Base-by-base conservation (phyloP, 1,140 invertebrate genomes). In the Neomicropteryx cornuta region DNA sequence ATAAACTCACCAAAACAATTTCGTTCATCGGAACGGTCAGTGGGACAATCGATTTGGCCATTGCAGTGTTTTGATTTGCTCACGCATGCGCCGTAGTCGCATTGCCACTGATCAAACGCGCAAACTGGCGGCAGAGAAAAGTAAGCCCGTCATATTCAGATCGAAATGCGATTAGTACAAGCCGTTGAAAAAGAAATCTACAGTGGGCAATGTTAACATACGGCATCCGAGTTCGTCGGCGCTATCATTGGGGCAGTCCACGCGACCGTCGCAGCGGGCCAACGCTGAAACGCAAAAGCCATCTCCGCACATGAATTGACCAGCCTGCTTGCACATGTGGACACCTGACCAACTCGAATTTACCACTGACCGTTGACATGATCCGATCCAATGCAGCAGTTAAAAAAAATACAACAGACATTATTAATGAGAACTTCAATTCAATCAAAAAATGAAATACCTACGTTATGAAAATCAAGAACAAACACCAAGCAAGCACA, bases 241-340 rank as follows among this genome's bases (percentile, higher is more conserved):
- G 14, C 62, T 58, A 59, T 74, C 72, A 44, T 70, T 62, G 18
- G 62, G 60, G 56, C 77, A 79, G 55, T 74, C 70, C 44, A 53
- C 59, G 34, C 51, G 58, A 1, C 62, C 64, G 34, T 68, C 66
- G 44, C 76, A 79, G 17, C 72, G 63, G 41, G 70, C 51, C 3
- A 71, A 54, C n/a, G 73, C 69, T 18, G 79, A 76, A 46, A 89
- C 79, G 56, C 85, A 89, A 55, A 71, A 69, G 24, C 75, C 68
- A 53, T 79, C 76, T 23, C 60, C 65, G 49, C 77, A 81, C 44
- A 72, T 55, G 38, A 66, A 68, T 41, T 48, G 56, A 5, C 63
- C 62, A 5, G 52, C 52, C 17, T 57, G 46, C 3, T 47, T 43
- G 38, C 66, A 68, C 0, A 62, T 56, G 36, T 61, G 54, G 29